Evolutionary conservation across 2,888 invertebrate genomes (phyloP).

Genomic region (Pachliopta kotzebuea): DNA sequence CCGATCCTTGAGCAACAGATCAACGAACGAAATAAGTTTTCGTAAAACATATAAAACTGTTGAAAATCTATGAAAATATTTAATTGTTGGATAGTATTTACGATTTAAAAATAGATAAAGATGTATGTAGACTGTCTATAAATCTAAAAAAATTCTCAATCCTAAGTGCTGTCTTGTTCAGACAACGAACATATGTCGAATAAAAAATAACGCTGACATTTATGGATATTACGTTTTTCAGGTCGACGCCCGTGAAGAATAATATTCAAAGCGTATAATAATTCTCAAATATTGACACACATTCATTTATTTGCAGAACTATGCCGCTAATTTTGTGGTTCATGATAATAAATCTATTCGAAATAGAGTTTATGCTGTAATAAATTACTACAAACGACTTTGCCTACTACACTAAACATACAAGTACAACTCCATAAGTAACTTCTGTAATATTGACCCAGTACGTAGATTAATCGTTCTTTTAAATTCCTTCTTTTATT

Average conservation of each 20-base stretch:
- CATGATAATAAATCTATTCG: constrained; percentile 23
- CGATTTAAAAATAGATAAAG: background rate
- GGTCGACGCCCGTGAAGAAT: background rate
- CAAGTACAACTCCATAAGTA: background rate
- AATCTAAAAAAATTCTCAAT: background rate
- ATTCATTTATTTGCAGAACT: constrained; percentile 14
- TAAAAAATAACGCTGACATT: background rate
- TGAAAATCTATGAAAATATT: too few species aligned
- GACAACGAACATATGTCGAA: background rate
- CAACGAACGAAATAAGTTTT: background rate
- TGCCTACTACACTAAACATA: constrained; percentile 18
- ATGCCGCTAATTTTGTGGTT: constrained; percentile 13
- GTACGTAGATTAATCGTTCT: background rate
- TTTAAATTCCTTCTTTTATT: background rate
- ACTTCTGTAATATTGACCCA: background rate
- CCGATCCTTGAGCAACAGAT: background rate
- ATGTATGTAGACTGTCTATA: background rate
- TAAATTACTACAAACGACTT: constrained; percentile 24
- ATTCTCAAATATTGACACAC: constrained; percentile 11
- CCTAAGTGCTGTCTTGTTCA: background rate
- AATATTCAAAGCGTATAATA: background rate
- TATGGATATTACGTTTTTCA: background rate
- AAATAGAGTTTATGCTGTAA: constrained; percentile 19
- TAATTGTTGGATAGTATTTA: too few species aligned
- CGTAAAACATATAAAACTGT: too few species aligned